Conservation (phyloP, 2,797 vertebrate species). For the Lateolabrax maculatus region DNA sequence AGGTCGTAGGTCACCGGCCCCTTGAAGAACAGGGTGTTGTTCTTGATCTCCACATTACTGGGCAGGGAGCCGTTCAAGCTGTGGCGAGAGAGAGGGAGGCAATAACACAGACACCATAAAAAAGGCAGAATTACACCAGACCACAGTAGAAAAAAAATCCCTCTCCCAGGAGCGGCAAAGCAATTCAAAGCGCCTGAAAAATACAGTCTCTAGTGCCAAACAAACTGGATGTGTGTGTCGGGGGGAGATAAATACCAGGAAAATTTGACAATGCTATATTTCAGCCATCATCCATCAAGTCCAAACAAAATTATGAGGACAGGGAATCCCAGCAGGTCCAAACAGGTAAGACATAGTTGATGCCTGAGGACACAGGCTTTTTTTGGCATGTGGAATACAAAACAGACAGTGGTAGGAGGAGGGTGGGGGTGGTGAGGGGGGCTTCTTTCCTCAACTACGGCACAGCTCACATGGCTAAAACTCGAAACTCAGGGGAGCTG, state of each 20-base stretch:
- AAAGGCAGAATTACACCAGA: constrained; percentile 51
- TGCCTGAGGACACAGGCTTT: constrained; percentile 46
- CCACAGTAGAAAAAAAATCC: background rate
- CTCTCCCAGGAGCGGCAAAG: constrained; percentile 44
- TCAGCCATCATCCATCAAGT: constrained; percentile 75
- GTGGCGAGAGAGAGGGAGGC: constrained; percentile 39
- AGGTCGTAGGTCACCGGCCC: constrained; percentile 92
- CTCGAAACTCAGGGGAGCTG: constrained; percentile 69
- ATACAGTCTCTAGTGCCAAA: constrained; percentile 64
- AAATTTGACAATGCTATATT: constrained; percentile 75
- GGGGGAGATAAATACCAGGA: constrained; percentile 68
- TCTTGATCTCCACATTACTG: constrained; percentile 93
- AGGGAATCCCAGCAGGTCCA: constrained; percentile 73
- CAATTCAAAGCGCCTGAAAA: constrained; percentile 63
- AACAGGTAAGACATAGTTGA: constrained; percentile 71
- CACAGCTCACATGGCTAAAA: constrained; percentile 67
- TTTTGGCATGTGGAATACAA: constrained; percentile 52
- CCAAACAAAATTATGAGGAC: constrained; percentile 76
- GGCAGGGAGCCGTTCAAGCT: constrained; percentile 95
- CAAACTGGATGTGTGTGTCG: constrained; percentile 51
- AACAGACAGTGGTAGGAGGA: constrained; percentile 30
- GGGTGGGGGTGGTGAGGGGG: background rate
- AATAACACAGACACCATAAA: constrained; percentile 59
- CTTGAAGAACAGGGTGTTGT: constrained; percentile 96
- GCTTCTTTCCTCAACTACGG: constrained; percentile 27